Percentiles rank a stretch among this genome's conserved stretches.
Conservation (phyloP, 2,797 vertebrate genomes). For the Prunella strophiata region DNA sequence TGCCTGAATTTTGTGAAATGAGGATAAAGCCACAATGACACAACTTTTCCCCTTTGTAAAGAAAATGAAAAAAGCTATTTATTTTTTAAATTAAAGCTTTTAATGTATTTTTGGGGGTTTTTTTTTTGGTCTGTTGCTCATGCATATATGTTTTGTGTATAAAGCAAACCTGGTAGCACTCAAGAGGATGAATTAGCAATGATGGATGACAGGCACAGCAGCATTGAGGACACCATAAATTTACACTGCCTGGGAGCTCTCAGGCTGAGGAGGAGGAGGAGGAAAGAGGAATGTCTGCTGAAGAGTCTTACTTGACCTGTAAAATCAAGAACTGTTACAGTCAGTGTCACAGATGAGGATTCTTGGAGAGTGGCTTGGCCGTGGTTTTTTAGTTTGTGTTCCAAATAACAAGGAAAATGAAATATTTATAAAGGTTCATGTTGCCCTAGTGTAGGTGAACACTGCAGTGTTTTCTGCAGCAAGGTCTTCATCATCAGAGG, state of each 20-base stretch:
- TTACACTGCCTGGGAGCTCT: not conserved
- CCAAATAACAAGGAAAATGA: not conserved
- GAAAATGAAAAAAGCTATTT: not conserved
- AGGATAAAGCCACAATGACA: not conserved
- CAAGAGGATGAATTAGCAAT: not conserved
- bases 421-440: not conserved
- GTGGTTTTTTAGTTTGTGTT: not conserved
- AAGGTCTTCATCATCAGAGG: not conserved
- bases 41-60: not conserved
- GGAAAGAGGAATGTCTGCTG: not conserved
- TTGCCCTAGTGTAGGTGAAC: not conserved
- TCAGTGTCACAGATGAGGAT: fast-evolving
- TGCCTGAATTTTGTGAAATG: not conserved
- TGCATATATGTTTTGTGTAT: not conserved
- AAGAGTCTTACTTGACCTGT: not conserved
- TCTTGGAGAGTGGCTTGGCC: not conserved
- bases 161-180: not conserved
- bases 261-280: not conserved
- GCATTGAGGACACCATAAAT: not conserved
- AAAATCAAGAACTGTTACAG: not conserved
- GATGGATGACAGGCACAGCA: not conserved
- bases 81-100: not conserved
- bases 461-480: not conserved
- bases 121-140: not conserved
- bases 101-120: not conserved